phyloP scores from a whole-genome alignment of 2,113 vertebrate genomes.

The Callipepla squamata region DNA sequence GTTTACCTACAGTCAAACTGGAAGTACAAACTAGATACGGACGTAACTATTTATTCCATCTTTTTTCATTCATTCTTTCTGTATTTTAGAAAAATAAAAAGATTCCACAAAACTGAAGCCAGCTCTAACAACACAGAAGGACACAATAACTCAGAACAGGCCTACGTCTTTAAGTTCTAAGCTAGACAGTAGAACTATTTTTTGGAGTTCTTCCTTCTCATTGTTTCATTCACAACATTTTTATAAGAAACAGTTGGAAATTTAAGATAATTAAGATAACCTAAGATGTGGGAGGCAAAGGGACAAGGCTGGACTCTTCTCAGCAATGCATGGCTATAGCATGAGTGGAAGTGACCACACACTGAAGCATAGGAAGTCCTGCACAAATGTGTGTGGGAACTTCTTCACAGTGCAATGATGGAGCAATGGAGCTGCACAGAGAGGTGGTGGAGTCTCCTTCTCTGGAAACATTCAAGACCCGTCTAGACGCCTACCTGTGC shows the following conservation, averaged over 20 bases:
- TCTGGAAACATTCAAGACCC: too few species aligned
- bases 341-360: too few species aligned
- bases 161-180: background rate
- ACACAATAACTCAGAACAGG: background rate
- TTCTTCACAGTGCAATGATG: too few species aligned
- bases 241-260: background rate
- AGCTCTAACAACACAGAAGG: background rate
- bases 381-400: too few species aligned
- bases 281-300: too few species aligned
- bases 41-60: background rate
- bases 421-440: too few species aligned
- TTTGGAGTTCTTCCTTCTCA: background rate
- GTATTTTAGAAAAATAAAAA: background rate
- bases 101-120: background rate
- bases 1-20: background rate
- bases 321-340: too few species aligned
- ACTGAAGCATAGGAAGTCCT: too few species aligned
- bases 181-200: background rate
- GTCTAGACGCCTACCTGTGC: too few species aligned
- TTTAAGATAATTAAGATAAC: background rate
- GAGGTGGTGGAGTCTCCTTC: too few species aligned
- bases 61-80: background rate
- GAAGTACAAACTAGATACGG: background rate
- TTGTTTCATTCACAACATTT: background rate
- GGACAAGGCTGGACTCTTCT: too few species aligned